Evolutionary conservation across 2,113 vertebrate species (phyloP).

Genomic region (Phycodurus eques): DNA sequence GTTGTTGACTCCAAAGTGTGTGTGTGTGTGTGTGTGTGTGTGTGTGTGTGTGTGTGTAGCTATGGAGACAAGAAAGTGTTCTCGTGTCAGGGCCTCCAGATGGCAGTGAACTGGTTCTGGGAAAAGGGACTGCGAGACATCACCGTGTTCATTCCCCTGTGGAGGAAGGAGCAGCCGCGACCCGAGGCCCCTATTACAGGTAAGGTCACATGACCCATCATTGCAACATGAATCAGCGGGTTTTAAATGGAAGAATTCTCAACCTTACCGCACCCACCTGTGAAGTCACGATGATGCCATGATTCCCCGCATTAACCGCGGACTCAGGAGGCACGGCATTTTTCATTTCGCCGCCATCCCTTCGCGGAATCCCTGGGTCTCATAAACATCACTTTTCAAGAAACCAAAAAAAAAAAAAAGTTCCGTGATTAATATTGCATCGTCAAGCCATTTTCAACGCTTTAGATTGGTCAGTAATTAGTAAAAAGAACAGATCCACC

Average conservation of each 20-base stretch:
- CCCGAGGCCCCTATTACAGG: conserved; percentile 83
- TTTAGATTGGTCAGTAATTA: no score
- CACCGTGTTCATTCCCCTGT: conserved; percentile 88
- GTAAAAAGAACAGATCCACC: no score
- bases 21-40: conserved; percentile 18
- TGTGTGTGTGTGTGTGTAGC: conserved; percentile 59
- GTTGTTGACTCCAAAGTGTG: conserved; percentile 20
- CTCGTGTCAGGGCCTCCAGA: conserved; percentile 86
- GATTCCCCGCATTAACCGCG: not conserved
- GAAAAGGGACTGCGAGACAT: conserved; percentile 82
- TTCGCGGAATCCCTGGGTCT: no score
- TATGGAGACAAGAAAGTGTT: conserved; percentile 89
- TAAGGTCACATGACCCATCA: conserved; percentile 45
- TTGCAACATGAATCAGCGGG: not conserved
- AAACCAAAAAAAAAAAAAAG: not conserved
- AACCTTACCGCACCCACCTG: not conserved
- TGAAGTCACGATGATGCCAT: not conserved
- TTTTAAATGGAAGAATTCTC: not conserved
- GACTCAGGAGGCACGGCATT: no score
- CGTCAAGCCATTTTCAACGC: no score
- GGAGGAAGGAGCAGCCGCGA: conserved; percentile 84
- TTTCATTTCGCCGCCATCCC: no score
- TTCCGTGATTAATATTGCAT: no score
- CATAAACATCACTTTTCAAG: not conserved
- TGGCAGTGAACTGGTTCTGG: conserved; percentile 89